Conservation (phyloP, 2,888 invertebrate genomes). For the Unio delphinus region DNA sequence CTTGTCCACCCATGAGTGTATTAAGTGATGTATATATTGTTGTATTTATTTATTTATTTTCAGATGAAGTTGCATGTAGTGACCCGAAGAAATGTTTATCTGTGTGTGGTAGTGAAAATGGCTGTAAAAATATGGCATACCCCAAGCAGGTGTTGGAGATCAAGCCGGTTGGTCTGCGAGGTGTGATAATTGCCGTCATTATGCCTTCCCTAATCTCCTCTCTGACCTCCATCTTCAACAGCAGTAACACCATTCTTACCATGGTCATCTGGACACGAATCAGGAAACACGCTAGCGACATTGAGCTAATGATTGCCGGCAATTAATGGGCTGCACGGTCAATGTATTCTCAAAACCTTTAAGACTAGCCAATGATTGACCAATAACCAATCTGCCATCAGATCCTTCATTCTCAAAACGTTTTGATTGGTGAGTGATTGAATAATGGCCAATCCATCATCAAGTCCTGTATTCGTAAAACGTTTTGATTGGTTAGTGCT, state of each 20-base stretch:
- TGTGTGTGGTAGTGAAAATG: conserved; percentile 70
- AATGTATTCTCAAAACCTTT: no score
- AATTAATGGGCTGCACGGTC: conserved; percentile 40
- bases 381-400: no score
- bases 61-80: conserved; percentile 73
- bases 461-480: no score
- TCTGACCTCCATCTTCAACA: conserved; percentile 74
- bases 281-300: conserved; percentile 67
- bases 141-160: conserved; percentile 72
- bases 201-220: conserved; percentile 74
- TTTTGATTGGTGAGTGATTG: no score
- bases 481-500: no score
- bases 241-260: conserved; percentile 73
- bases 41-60: neutral
- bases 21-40: no score
- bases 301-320: conserved; percentile 73
- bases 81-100: conserved; percentile 69
- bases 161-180: conserved; percentile 72
- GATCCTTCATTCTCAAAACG: no score
- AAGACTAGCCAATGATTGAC: no score
- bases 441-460: no score
- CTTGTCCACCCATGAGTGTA: no score
- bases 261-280: conserved; percentile 73
- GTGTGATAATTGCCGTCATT: conserved; percentile 75
- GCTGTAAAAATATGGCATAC: conserved; percentile 74